Evolutionary conservation across 30 jellyfish, hydroid and myxozoan genomes (phyloP).

Genomic region (Phacellophora camtschatica): DNA sequence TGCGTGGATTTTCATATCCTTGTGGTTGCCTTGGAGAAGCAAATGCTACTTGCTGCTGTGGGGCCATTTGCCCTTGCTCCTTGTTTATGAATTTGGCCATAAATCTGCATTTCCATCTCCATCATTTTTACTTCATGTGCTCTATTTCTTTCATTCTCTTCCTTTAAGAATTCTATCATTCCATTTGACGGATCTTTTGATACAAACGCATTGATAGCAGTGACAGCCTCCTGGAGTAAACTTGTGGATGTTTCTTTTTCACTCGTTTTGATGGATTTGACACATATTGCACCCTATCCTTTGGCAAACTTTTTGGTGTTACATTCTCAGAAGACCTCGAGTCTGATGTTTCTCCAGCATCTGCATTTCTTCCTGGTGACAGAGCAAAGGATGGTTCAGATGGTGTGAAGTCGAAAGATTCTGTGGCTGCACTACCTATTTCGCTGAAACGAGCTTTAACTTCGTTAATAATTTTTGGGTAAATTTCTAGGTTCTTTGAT

Average conservation of each 20-base stretch:
- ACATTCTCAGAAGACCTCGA: neutral
- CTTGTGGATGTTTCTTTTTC: constrained; percentile 9
- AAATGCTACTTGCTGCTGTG: constrained; percentile 17
- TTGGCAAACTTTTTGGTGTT: constrained; percentile 12
- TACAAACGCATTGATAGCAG: constrained; percentile 21
- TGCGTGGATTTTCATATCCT: neutral
- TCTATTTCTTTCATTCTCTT: constrained; percentile 41
- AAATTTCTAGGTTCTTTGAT: constrained; percentile 20
- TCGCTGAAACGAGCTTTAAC: neutral
- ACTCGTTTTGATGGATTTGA: constrained; percentile 25
- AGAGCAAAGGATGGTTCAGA: constrained; percentile 14
- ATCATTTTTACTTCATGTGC: constrained; percentile 13
- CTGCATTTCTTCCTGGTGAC: neutral
- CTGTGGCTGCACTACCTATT: neutral
- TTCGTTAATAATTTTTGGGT: constrained; percentile 1
- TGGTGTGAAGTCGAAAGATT: constrained; percentile 10
- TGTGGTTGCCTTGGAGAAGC: constrained; percentile 26
- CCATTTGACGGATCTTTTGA: constrained; percentile 23
- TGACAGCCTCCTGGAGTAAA: constrained; percentile 27
- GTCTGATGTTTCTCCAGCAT: neutral
- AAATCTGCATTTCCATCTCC: constrained; percentile 45
- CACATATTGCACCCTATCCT: neutral
- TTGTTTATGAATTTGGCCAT: constrained; percentile 22
- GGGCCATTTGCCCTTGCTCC: constrained; percentile 41
- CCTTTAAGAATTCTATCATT: neutral